phyloP scores from a whole-genome alignment of 2,113 vertebrate genomes.

The Ctenomys sociabilis region DNA sequence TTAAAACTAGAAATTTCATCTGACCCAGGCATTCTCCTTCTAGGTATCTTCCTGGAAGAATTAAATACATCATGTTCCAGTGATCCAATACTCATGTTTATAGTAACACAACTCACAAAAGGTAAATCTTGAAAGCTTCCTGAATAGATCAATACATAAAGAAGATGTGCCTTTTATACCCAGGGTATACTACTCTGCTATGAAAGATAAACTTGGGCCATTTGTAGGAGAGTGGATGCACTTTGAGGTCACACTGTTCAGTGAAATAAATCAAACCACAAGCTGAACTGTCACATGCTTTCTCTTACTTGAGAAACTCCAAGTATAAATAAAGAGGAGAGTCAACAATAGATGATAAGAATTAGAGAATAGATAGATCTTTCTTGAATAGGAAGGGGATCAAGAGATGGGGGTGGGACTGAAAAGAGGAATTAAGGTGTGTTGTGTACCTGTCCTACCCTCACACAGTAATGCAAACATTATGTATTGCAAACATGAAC shows the following conservation, averaged over 20 bases:
- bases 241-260: background rate
- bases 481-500: background rate
- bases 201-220: background rate
- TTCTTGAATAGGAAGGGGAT: background rate
- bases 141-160: background rate
- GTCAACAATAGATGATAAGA: background rate
- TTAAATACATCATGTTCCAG: background rate
- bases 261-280: background rate
- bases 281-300: background rate
- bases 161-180: background rate
- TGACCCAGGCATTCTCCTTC: background rate
- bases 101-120: background rate
- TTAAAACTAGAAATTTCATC: background rate
- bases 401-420: background rate
- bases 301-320: background rate
- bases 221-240: background rate
- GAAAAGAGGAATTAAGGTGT: background rate
- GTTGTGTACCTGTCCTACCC: background rate
- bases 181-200: background rate
- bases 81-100: background rate
- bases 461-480: background rate
- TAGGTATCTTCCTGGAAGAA: background rate
- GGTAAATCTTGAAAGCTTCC: background rate
- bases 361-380: background rate
- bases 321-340: background rate